These are phyloP conservation scores for Aplidium turbinatum DNA, from an alignment of 23 tunicate genomes.

Conservation along the genomic window DNA sequence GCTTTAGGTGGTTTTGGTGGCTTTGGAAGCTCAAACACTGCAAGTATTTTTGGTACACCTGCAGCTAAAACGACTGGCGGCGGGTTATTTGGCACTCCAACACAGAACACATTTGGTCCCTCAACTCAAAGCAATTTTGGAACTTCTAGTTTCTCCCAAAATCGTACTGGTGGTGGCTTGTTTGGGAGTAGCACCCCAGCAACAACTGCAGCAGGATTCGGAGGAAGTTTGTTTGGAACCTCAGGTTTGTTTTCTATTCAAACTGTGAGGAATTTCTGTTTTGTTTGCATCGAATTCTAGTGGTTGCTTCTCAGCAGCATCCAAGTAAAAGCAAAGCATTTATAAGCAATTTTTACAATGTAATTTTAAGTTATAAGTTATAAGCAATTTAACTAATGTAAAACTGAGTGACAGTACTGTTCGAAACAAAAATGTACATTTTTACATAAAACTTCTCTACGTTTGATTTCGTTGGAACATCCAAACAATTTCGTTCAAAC, in stretches of 20 bases:
- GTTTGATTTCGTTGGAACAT: too few relatives aligned
- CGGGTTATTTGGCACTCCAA: constrained; percentile 61
- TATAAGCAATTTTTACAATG: too few relatives aligned
- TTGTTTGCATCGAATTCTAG: background rate
- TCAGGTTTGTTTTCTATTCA: too few relatives aligned
- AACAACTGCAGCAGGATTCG: constrained; percentile 52
- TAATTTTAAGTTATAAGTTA: too few relatives aligned
- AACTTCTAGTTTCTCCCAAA: constrained; percentile 34
- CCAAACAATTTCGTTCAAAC: too few relatives aligned
- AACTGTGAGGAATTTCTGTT: too few relatives aligned
- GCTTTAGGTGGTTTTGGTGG: constrained; percentile 50
- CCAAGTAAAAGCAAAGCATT: background rate
- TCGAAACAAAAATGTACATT: too few relatives aligned
- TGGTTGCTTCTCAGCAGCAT: too few relatives aligned
- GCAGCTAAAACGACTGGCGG: constrained; percentile 54
- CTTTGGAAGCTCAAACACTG: constrained; percentile 34
- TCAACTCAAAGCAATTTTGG: constrained; percentile 49
- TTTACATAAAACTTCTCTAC: too few relatives aligned
- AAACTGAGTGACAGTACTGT: too few relatives aligned
- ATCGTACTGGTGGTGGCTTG: constrained; percentile 37
- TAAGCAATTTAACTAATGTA: too few relatives aligned
- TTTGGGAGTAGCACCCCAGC: constrained; percentile 60
- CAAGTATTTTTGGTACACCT: constrained; percentile 82
- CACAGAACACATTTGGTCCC: constrained; percentile 55
- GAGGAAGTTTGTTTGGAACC: constrained; percentile 53